Evolutionary conservation across 2,113 vertebrate genomes (phyloP), one percentile per base, ranked within the genome.

Genomic region (Epinephelus moara): DNA sequence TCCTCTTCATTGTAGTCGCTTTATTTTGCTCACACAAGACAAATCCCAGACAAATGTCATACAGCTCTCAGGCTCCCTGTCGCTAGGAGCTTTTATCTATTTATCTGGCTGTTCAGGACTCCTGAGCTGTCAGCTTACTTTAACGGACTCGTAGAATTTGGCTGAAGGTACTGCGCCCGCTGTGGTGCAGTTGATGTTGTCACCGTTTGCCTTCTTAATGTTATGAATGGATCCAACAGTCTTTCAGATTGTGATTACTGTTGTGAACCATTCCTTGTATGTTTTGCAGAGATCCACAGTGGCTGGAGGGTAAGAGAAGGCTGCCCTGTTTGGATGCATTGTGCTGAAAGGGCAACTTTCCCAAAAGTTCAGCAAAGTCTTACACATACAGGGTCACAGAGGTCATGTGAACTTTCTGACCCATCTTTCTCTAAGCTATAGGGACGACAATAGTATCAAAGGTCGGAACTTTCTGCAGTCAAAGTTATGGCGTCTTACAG

Each of bases 11-110:
- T 83, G 74, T 76, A 81, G 63, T 81, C 18, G 2, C 73, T 80
- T 90, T 85, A 80, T 84, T 86, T 87, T 60, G 68, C 82, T 79
- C 75, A 57, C 71, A 83, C 71, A 78, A 75, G 75, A 88, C 71
- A 83, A 85, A 84, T 84, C 80, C 69, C 63, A 78, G 85, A 79
- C 73, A 87, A 90, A 89, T 90, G 82, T 88, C 80, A 60, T 25
- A 17, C 42, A 53, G 75, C 81, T 83, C 74, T 81, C 56, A 17
- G 79, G 63, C 77, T 81, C 61, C 83, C 63, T 45, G 50, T 72
- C 21, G 61, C 81, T 57, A 4, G 75, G 60, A 84, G 84, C 85
- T 87, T 74, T 91, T 81, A 84, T 87, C 81, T 80, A 70, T 92
- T 87, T 82, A 77, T 88, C 79, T 75, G 81, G 50, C 79, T 75